Percentiles rank a stretch among this genome's conserved stretches.
Evolutionary conservation across 1,140 invertebrate species (phyloP).

Genomic region (Caenorhabditis latens): DNA sequence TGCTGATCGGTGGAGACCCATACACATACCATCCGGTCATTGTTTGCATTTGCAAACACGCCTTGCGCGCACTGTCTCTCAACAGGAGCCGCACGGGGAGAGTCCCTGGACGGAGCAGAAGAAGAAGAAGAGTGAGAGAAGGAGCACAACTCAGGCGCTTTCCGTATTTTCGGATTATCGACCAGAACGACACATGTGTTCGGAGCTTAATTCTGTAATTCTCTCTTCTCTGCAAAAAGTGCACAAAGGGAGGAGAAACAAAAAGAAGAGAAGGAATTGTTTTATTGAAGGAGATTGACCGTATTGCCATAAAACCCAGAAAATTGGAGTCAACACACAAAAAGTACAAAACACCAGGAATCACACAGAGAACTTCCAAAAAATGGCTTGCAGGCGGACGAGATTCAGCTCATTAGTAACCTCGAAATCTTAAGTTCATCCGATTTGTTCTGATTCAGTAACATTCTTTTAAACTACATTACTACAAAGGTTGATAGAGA

Average conservation of each 20-base stretch:
- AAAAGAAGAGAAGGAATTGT: not conserved
- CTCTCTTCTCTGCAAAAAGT: slow-evolving; percentile 35
- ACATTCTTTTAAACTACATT: too few relatives aligned
- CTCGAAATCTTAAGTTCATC: not conserved
- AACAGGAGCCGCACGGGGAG: slow-evolving; percentile 30
- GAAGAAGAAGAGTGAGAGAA: not conserved
- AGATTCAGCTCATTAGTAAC: not conserved
- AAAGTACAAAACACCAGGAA: not conserved
- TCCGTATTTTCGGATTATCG: slow-evolving; percentile 51
- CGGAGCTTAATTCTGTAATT: slow-evolving; percentile 56
- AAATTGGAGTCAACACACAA: not conserved
- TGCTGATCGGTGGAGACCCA: slow-evolving; percentile 38
- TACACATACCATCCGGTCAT: slow-evolving; percentile 48
- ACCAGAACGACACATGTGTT: slow-evolving; percentile 52
- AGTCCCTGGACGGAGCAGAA: slow-evolving; percentile 2
- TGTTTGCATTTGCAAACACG: slow-evolving; percentile 46
- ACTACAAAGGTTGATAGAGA: too few relatives aligned
- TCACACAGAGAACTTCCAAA: not conserved
- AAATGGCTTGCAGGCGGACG: too few relatives aligned
- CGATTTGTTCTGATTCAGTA: too few relatives aligned
- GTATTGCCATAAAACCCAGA: not conserved
- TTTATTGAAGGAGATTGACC: not conserved
- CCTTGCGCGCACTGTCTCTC: slow-evolving; percentile 35
- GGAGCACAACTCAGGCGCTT: slow-evolving; percentile 47
- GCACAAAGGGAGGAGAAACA: slow-evolving; percentile 11